phyloP scores from a whole-genome alignment of 2,888 invertebrate genomes.

The Oxytorus armatus region DNA sequence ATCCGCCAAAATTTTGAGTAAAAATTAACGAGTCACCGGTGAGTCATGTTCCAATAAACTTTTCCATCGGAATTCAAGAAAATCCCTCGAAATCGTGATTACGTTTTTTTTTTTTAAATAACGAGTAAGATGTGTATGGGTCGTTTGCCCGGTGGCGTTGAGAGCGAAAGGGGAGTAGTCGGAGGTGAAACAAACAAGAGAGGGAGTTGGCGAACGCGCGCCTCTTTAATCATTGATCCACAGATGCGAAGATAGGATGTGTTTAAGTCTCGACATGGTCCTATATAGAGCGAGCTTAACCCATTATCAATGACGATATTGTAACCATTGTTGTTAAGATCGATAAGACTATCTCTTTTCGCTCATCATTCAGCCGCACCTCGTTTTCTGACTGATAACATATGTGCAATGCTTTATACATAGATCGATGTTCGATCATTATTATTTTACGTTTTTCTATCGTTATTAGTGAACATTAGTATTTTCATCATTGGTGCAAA shows the following conservation, averaged over 20 bases:
- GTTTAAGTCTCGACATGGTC: slow-evolving; percentile 12
- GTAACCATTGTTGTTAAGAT: neutral
- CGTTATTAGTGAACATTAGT: neutral
- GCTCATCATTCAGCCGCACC: neutral
- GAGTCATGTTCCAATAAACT: too few relatives aligned
- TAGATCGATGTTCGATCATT: neutral
- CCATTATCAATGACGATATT: neutral
- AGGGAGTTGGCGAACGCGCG: slow-evolving; percentile 53
- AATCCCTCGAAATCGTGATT: too few relatives aligned
- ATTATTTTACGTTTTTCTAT: neutral
- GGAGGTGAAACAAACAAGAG: slow-evolving; percentile 19
- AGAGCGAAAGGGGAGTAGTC: neutral
- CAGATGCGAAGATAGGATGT: slow-evolving; percentile 44
- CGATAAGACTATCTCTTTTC: neutral
- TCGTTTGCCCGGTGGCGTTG: neutral
- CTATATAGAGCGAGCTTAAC: neutral
- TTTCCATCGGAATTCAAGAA: too few relatives aligned
- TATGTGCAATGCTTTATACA: neutral
- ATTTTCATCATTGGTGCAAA: too few relatives aligned
- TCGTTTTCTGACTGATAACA: neutral
- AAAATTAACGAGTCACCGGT: too few relatives aligned
- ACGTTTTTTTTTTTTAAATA: neutral
- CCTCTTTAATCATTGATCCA: slow-evolving; percentile 68
- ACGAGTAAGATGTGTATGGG: neutral
- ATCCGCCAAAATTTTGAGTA: too few relatives aligned